phyloP scores from a whole-genome alignment of 2,888 invertebrate species.

The Aleiodes alternator region DNA sequence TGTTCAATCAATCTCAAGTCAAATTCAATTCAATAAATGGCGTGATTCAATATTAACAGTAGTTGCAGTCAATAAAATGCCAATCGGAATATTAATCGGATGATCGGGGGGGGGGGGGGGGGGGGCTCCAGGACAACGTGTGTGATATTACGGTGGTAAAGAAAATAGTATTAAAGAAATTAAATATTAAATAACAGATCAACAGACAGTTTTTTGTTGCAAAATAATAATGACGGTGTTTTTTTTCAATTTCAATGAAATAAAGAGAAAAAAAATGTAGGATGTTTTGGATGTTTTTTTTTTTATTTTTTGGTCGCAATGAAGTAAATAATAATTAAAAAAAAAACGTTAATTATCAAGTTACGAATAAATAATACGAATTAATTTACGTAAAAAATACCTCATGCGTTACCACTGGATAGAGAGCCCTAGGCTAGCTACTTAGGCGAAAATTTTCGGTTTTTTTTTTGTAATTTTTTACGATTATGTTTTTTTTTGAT shows the following conservation, averaged over 20 bases:
- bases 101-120: slow-evolving; percentile 48
- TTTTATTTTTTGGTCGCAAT: slow-evolving; percentile 60
- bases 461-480: slow-evolving; percentile 45
- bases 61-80: slow-evolving; percentile 67
- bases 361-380: slow-evolving; percentile 71
- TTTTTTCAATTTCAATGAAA: slow-evolving; percentile 2
- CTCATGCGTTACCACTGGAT: slow-evolving; percentile 74
- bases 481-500: slow-evolving; percentile 47
- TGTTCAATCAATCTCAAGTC: slow-evolving; percentile 61
- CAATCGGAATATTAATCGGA: slow-evolving; percentile 63
- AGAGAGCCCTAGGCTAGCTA: slow-evolving; percentile 74
- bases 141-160: slow-evolving; percentile 18
- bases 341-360: slow-evolving; percentile 68
- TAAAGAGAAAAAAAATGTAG: slow-evolving; percentile 3
- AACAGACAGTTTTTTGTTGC: slow-evolving; percentile 17
- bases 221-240: not conserved
- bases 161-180: not conserved
- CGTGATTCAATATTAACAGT: slow-evolving; percentile 65
- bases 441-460: slow-evolving; percentile 68
- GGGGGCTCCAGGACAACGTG: slow-evolving; percentile 45
- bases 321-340: slow-evolving; percentile 34
- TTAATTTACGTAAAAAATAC: slow-evolving; percentile 72
- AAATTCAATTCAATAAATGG: slow-evolving; percentile 63
- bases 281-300: slow-evolving; percentile 1
- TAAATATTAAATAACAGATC: slow-evolving; percentile 23